Evolutionary conservation across 2,797 vertebrate species (phyloP).

Genomic region (Hoplostethus mediterraneus): DNA sequence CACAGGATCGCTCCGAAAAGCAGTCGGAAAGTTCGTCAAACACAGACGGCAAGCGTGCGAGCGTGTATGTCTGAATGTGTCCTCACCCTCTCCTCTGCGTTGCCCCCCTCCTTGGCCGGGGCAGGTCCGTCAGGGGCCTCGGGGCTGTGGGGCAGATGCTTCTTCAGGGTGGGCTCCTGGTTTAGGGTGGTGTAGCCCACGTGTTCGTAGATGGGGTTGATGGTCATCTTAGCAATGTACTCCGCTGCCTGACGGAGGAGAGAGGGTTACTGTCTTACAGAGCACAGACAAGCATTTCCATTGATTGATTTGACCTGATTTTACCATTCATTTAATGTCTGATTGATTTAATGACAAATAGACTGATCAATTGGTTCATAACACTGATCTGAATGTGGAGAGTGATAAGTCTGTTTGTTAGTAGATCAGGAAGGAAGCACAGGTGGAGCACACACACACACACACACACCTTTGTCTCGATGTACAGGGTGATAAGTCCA

Average conservation of each 20-base stretch:
- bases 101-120: conserved; percentile 85
- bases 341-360: too few species aligned
- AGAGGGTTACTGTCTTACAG: neutral
- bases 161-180: conserved; percentile 94
- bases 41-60: too few species aligned
- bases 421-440: too few species aligned
- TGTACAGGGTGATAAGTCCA: conserved; percentile 97
- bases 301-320: too few species aligned
- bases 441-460: neutral
- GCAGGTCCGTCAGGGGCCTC: conserved; percentile 89
- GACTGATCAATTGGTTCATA: too few species aligned
- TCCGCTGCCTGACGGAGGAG: conserved; percentile 86
- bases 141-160: conserved; percentile 87
- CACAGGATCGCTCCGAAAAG: too few species aligned
- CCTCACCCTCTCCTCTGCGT: conserved; percentile 94
- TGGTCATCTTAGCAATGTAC: conserved; percentile 99
- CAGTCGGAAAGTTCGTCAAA: too few species aligned
- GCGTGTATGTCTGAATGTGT: neutral
- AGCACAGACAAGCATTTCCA: too few species aligned
- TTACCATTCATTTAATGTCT: too few species aligned
- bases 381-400: neutral
- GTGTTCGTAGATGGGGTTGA: conserved; percentile 99
- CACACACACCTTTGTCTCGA: conserved; percentile 91
- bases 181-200: conserved; percentile 99
- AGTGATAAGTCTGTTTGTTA: neutral